Evolutionary conservation across 2,113 vertebrate species (phyloP).

Genomic region (Piliocolobus tephrosceles): DNA sequence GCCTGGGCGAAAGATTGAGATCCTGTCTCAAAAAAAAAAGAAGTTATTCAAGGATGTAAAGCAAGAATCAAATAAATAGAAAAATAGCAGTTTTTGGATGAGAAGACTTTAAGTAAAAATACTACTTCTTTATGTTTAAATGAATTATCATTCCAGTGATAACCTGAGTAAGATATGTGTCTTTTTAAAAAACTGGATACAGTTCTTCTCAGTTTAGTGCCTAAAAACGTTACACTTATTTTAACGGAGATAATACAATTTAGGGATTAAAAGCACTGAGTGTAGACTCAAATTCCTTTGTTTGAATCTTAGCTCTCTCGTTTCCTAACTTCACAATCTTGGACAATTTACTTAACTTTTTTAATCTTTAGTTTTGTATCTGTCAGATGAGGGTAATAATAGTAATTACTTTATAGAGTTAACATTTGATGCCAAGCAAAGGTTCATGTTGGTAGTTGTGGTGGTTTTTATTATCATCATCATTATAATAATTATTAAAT

Average conservation of each 20-base stretch:
- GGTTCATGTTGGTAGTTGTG: neutral
- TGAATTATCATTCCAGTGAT: neutral
- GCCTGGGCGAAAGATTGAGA: too few relatives aligned
- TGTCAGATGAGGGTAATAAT: neutral
- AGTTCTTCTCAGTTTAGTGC: neutral
- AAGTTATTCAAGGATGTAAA: neutral
- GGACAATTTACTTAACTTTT: neutral
- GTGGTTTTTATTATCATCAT: neutral
- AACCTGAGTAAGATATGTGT: neutral
- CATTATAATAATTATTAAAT: neutral
- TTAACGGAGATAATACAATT: neutral
- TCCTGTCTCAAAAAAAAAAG: too few relatives aligned
- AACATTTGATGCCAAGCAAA: neutral
- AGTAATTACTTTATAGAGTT: neutral
- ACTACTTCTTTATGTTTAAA: neutral
- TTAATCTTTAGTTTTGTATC: neutral
- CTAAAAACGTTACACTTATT: neutral
- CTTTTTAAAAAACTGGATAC: neutral
- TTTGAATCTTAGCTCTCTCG: neutral
- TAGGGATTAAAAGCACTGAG: neutral
- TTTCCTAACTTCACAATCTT: neutral
- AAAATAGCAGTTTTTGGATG: neutral
- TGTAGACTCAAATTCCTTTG: neutral
- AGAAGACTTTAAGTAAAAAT: neutral
- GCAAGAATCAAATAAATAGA: neutral